These are phyloP conservation scores for Acleris laterana DNA, from an alignment of 2,888 invertebrate genomes.

Conservation along the genomic window DNA sequence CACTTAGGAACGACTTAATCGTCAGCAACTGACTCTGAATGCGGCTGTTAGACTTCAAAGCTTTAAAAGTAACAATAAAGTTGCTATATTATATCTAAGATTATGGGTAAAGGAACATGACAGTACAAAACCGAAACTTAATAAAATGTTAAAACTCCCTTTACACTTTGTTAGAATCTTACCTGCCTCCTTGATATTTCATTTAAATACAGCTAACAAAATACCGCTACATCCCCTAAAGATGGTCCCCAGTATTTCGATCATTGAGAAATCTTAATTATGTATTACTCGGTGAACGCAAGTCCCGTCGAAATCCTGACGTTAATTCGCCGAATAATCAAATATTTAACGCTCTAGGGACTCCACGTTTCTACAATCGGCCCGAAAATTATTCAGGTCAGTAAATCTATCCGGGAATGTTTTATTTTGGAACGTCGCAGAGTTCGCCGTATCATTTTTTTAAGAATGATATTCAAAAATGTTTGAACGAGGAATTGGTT, in stretches of 20 bases:
- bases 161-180: too few species aligned
- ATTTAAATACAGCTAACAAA: too few species aligned
- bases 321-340: conserved; percentile 41
- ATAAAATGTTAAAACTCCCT: too few species aligned
- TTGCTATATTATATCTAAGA: too few species aligned
- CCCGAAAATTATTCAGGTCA: conserved; percentile 44
- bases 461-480: conserved; percentile 24
- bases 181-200: too few species aligned
- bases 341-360: conserved; percentile 40
- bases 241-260: neutral
- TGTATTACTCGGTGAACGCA: conserved; percentile 17
- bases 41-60: too few species aligned
- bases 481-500: conserved; percentile 19
- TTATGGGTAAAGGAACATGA: too few species aligned
- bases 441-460: conserved; percentile 16
- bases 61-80: too few species aligned
- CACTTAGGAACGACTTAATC: too few species aligned
- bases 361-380: conserved; percentile 40
- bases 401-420: conserved; percentile 40
- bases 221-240: neutral
- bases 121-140: too few species aligned
- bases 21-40: too few species aligned
- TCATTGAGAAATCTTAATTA: conserved; percentile 32
- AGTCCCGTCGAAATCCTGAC: conserved; percentile 28
- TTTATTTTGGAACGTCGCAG: conserved; percentile 35